phyloP scores from a whole-genome alignment of 2,113 vertebrate species.

The Chloebia gouldiae region DNA sequence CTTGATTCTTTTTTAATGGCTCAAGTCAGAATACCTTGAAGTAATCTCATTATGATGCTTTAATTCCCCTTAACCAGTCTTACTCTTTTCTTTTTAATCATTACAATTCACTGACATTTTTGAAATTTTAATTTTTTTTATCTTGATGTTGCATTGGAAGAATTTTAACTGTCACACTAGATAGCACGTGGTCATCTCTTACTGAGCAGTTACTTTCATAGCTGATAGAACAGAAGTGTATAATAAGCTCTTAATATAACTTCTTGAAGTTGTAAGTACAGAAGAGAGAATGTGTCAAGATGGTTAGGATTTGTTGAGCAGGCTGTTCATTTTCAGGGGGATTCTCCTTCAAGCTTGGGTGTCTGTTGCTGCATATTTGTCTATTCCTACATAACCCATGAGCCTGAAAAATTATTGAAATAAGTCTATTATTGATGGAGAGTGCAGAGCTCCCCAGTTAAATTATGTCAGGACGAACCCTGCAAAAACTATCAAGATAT shows the following conservation, averaged over 20 bases:
- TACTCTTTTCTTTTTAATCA: background rate
- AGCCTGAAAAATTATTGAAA: background rate
- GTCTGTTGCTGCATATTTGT: background rate
- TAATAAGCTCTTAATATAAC: background rate
- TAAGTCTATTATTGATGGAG: background rate
- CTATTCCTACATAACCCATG: background rate
- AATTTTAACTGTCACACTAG: background rate
- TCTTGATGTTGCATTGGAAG: background rate
- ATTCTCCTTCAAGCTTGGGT: background rate
- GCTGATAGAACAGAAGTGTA: background rate
- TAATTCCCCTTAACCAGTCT: background rate
- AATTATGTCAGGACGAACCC: background rate
- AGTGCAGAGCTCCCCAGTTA: background rate
- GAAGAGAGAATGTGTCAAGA: background rate
- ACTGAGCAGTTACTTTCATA: background rate
- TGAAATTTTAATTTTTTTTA: background rate
- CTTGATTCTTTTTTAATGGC: background rate
- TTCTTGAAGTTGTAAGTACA: background rate
- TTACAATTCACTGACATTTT: background rate
- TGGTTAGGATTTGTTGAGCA: background rate
- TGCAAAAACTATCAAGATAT: background rate
- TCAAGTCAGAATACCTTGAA: background rate
- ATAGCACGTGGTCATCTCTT: background rate
- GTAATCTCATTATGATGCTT: background rate
- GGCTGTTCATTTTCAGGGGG: background rate